phyloP scores from a whole-genome alignment of 2,888 invertebrate genomes.

The Patella depressa region DNA sequence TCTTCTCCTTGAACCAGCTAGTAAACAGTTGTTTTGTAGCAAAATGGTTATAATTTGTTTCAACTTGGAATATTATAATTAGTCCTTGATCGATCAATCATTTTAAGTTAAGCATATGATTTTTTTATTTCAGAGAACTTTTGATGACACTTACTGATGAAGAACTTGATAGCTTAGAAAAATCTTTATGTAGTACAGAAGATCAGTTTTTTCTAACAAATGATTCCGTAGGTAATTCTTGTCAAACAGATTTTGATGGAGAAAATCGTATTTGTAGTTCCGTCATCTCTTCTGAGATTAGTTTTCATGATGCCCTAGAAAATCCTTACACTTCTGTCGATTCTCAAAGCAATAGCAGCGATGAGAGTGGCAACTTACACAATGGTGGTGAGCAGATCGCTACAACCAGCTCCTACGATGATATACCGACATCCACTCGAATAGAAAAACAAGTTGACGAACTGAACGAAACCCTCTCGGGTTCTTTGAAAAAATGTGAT shows the following conservation, averaged over 20 bases:
- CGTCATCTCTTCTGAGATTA: background rate
- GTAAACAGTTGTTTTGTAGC: too few species aligned
- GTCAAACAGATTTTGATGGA: conserved; percentile 19
- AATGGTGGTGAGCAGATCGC: background rate
- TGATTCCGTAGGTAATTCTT: conserved; percentile 9
- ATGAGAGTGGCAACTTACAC: too few species aligned
- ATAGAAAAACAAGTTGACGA: conserved; percentile 12
- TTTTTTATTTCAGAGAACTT: conserved; percentile 78
- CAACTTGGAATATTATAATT: too few species aligned
- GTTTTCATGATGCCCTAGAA: conserved; percentile 9
- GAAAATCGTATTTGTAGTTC: background rate
- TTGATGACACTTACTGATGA: conserved; percentile 88
- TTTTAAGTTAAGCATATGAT: too few species aligned
- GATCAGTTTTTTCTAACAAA: conserved; percentile 50
- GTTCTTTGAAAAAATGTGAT: conserved; percentile 56
- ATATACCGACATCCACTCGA: background rate
- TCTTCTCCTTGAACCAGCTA: too few species aligned
- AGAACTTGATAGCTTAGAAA: conserved; percentile 88
- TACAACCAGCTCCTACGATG: background rate
- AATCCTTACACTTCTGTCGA: background rate
- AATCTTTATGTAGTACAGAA: conserved; percentile 91
- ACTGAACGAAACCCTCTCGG: conserved; percentile 23
- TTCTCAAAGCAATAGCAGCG: background rate
- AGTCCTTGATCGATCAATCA: too few species aligned
- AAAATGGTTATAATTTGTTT: too few species aligned